These are phyloP conservation scores for Malachius bipustulatus DNA, from an alignment of 2,888 invertebrate genomes.

Conservation along the genomic window DNA sequence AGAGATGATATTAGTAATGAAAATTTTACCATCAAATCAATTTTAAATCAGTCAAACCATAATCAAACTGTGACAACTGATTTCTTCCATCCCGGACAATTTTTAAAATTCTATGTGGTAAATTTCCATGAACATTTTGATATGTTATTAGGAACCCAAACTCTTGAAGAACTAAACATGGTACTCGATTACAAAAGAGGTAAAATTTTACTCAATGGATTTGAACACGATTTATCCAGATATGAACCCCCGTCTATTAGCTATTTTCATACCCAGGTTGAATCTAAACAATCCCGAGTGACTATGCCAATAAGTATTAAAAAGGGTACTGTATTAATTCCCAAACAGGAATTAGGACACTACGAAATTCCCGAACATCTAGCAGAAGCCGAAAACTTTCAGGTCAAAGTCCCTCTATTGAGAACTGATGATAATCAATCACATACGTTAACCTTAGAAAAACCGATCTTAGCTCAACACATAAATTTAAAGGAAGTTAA, in stretches of 20 bases:
- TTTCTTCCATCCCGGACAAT: neutral
- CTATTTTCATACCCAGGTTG: neutral
- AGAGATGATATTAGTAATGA: neutral
- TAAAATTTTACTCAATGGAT: neutral
- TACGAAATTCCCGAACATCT: neutral
- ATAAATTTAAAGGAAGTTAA: neutral
- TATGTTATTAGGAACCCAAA: neutral
- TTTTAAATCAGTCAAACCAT: neutral
- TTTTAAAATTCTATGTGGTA: neutral
- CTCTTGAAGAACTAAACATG: neutral
- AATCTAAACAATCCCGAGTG: neutral
- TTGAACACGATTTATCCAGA: constrained; percentile 1
- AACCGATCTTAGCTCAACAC: neutral
- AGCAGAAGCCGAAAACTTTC: neutral
- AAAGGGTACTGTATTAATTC: neutral
- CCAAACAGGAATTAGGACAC: neutral
- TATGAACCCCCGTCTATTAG: neutral
- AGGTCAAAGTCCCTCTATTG: neutral
- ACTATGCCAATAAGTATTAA: neutral
- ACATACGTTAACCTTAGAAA: neutral
- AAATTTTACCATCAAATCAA: neutral
- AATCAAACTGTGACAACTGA: constrained; percentile 1
- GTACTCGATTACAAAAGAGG: neutral
- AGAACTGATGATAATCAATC: neutral
- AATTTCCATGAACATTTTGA: constrained; percentile 1